Conservation (phyloP, 2,113 vertebrate genomes). For the Hippocampus abdominalis region DNA sequence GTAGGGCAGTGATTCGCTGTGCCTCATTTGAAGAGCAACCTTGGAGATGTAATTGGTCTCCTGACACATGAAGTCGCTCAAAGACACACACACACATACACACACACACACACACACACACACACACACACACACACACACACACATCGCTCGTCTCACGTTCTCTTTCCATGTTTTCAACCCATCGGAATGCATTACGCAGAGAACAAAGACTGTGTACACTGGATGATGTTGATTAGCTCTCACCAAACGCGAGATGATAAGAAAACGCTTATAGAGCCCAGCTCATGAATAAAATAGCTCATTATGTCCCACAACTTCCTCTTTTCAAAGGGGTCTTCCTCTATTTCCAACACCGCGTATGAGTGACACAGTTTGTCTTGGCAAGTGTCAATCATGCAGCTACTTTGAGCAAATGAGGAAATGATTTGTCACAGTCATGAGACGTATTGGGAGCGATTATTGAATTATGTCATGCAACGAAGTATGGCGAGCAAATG, state of each 20-base stretch:
- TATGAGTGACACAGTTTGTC: not conserved
- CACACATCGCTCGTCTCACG: constrained; percentile 6
- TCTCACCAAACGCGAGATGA: constrained; percentile 55
- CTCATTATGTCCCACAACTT: constrained; percentile 37
- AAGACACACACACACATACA: constrained; percentile 7
- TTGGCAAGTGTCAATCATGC: constrained; percentile 4
- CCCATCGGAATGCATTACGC: constrained; percentile 55
- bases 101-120: not conserved
- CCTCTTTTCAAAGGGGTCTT: constrained; percentile 29
- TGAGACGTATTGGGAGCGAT: not conserved
- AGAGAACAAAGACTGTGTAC: constrained; percentile 59
- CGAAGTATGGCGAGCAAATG: not conserved
- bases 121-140: not conserved
- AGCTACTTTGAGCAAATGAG: not conserved
- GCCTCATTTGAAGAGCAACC: constrained; percentile 57
- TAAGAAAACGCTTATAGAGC: constrained; percentile 46
- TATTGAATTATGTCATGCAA: constrained; percentile 1
- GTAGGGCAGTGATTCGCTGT: constrained; percentile 47
- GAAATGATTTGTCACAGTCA: not conserved
- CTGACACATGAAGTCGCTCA: constrained; percentile 41
- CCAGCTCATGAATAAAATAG: constrained; percentile 54
- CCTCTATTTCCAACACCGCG: constrained; percentile 8
- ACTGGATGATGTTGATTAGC: constrained; percentile 61
- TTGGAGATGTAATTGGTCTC: constrained; percentile 63
- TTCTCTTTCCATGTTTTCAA: constrained; percentile 54